Evolutionary conservation across 2,113 vertebrate species (phyloP), one percentile per base, ranked within the genome.

Genomic region (Salvelinus sp.): DNA sequence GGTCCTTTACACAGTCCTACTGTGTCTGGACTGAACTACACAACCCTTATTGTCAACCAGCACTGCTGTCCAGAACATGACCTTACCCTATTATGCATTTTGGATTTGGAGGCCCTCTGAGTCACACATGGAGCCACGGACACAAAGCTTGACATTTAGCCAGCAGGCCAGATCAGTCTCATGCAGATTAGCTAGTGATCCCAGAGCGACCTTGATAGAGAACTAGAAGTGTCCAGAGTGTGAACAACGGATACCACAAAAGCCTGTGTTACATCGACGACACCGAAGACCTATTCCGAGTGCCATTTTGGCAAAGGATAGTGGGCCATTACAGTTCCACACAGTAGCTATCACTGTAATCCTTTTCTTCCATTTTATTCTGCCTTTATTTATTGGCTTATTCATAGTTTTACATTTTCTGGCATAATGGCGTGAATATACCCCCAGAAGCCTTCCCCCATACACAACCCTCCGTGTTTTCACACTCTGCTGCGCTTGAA

Each of bases 121-220:
- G 65, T 30, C 82, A 76, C 76, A 78, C 48, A 16, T 7, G 58
- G 6, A 62, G 63, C 4, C 70, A 33, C 4, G 10, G n/a, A 80
- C 76, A 87, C 85, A 88, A 89, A 88, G 83, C 82, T 33, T 88
- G 89, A 89, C 86, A 89, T 90, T 88, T 83, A 83, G 71, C 83
- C 77, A 77, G 82, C 67, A n/a, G 13, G 83, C 78, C 77, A 60
- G 78, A 20, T 86, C 76, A 33, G 79, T 83, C 83, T 84, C 70
- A 84, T 87, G 86, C 76, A 85, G 83, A 89, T 88, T 75, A 88
- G 75, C n/a, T 75, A 88, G 77, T 16, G n/a, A 81, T 80, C 82
- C 85, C 82, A 73, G 76, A 69, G 82, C 72, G n/a, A 82, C 73
- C 81, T 54, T 18, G 79, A 62, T 12, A 25, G 22, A 73, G 81